Conservation (phyloP, 2,113 vertebrate genomes). For the human (Homo sapiens) region DNA sequence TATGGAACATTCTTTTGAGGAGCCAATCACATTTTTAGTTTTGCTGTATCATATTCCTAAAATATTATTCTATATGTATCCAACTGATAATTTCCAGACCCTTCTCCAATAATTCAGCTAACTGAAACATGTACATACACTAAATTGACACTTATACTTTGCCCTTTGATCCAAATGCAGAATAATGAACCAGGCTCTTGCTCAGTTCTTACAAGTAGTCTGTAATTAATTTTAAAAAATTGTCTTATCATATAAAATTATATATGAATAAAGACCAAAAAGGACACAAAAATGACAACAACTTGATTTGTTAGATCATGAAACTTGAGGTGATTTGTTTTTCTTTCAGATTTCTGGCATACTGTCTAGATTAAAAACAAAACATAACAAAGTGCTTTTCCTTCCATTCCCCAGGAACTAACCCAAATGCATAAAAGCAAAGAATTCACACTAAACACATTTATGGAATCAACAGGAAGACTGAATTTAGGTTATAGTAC, state of each 20-base stretch:
- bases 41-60: not conserved
- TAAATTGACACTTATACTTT: not conserved
- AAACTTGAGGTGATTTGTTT: not conserved
- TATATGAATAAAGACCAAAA: not conserved
- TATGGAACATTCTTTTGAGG: not conserved
- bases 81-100: not conserved
- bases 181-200: not conserved
- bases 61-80: not conserved
- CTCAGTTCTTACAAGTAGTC: not conserved
- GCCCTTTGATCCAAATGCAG: not conserved
- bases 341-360: not conserved
- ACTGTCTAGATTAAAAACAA: not conserved
- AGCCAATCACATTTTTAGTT: not conserved
- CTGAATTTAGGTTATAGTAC: not conserved
- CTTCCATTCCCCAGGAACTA: not conserved
- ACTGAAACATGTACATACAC: not conserved
- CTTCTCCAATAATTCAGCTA: not conserved
- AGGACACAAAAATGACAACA: not conserved
- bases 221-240: not conserved
- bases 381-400: not conserved
- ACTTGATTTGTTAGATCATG: not conserved
- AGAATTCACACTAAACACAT: not conserved
- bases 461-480: not conserved
- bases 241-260: not conserved
- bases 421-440: not conserved